Evolutionary conservation across 2,797 vertebrate genomes (phyloP).

Genomic region (Diceros bicornis): DNA sequence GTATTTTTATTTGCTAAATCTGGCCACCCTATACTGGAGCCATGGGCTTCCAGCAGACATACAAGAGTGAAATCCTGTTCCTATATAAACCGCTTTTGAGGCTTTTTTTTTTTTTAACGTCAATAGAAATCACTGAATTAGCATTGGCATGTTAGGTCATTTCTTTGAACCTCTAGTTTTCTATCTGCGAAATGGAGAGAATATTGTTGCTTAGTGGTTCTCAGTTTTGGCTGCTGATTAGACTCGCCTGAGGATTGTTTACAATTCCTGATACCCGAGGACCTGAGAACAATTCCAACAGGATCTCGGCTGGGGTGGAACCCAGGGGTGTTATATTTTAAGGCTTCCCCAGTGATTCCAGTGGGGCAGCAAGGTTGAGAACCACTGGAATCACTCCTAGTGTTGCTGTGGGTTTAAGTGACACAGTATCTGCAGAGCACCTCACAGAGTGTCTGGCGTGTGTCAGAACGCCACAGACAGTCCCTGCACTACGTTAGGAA

Average conservation of each 20-base stretch:
- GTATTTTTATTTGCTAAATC: background rate
- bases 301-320: background rate
- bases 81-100: background rate
- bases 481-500: background rate
- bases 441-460: fast-evolving
- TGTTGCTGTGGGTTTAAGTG: no score
- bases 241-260: background rate
- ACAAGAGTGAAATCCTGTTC: background rate
- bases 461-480: background rate
- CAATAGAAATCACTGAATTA: background rate
- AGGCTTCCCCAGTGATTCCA: no score
- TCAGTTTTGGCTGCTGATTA: no score
- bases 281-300: background rate
- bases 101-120: background rate
- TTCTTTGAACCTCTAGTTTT: background rate
- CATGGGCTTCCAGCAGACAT: background rate
- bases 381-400: no score
- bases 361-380: background rate
- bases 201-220: no score
- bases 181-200: background rate
- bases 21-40: background rate
- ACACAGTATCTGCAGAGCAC: no score
- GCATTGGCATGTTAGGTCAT: no score
- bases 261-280: no score
- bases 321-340: background rate